These are phyloP conservation scores for Macropus fuliginosus DNA, from an alignment of 2,797 vertebrate species.

Conservation along the genomic window DNA sequence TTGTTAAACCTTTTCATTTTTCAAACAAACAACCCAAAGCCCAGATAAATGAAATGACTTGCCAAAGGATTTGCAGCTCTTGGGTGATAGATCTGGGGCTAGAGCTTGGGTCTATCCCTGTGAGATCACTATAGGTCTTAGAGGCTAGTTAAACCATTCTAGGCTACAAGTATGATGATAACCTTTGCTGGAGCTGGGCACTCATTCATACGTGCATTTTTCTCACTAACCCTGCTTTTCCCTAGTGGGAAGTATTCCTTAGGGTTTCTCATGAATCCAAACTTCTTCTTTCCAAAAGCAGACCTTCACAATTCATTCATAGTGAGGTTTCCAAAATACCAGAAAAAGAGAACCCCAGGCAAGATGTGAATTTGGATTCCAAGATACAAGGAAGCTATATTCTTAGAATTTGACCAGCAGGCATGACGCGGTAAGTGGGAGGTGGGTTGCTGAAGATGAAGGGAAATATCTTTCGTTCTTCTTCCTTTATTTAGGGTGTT, in stretches of 20 bases:
- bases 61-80: neutral
- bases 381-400: neutral
- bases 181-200: neutral
- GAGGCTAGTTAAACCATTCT: neutral
- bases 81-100: neutral
- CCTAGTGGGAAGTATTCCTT: neutral
- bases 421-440: neutral
- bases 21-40: neutral
- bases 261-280: neutral
- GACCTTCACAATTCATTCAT: slow-evolving; percentile 13
- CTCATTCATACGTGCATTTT: neutral
- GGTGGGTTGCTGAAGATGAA: neutral
- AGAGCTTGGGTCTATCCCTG: neutral
- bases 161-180: neutral
- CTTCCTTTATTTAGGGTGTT: neutral
- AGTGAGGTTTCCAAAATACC: neutral
- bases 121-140: neutral
- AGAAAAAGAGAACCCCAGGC: slow-evolving; percentile 1
- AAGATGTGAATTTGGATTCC: neutral
- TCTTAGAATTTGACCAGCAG: neutral
- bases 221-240: neutral
- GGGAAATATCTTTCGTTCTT: neutral
- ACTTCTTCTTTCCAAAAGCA: slow-evolving; percentile 29
- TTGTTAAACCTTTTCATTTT: neutral
- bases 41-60: neutral